These are phyloP conservation scores for Rhopalosiphum maidis DNA, from an alignment of 1,140 invertebrate species.

Conservation along the genomic window DNA sequence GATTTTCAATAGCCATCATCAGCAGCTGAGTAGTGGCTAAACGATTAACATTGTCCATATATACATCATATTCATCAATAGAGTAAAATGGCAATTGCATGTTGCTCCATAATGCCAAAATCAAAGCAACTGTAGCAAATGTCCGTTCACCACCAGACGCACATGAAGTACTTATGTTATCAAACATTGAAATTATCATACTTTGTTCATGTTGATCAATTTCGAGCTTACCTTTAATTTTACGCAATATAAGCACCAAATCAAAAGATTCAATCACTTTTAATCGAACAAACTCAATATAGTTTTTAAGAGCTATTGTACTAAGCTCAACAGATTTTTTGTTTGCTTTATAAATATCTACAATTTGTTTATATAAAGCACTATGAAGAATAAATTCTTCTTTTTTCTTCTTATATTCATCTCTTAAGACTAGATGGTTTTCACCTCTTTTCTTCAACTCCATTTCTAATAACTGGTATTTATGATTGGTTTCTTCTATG, in stretches of 20 bases:
- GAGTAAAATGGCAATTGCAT: constrained; percentile 92
- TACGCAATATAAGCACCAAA: background rate
- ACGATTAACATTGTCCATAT: constrained; percentile 73
- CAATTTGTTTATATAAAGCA: background rate
- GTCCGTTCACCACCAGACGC: constrained; percentile 95
- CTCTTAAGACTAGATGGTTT: background rate
- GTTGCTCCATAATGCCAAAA: constrained; percentile 91
- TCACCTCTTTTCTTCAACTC: constrained; percentile 6
- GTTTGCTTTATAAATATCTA: constrained; percentile 14
- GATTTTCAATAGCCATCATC: constrained; percentile 69
- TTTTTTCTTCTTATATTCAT: constrained; percentile 28
- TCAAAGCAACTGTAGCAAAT: constrained; percentile 92
- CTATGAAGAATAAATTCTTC: constrained; percentile 23
- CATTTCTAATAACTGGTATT: background rate
- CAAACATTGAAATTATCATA: constrained; percentile 62
- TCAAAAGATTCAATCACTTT: constrained; percentile 30
- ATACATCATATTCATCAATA: constrained; percentile 98
- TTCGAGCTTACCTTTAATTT: background rate
- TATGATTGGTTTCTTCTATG: background rate
- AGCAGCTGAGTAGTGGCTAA: constrained; percentile 62
- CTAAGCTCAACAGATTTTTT: background rate
- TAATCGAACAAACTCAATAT: background rate
- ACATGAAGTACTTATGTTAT: constrained; percentile 65
- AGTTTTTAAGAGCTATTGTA: background rate
- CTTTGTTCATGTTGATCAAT: background rate